Conservation (phyloP, 2,888 invertebrate species). For the Prosapia bicincta region DNA sequence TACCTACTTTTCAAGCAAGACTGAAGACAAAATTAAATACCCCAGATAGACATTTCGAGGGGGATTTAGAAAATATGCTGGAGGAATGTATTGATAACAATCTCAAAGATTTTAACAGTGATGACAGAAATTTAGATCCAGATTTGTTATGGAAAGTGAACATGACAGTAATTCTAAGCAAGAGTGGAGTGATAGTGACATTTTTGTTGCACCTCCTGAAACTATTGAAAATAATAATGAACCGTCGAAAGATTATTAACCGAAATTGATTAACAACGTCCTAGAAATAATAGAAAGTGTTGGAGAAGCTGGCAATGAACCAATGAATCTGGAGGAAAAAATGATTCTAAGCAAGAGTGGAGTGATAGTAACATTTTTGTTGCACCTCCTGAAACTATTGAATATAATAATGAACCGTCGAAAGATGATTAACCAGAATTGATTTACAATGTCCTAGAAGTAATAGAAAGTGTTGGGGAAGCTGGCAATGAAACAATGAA, state of each 20-base stretch:
- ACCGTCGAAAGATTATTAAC: not conserved
- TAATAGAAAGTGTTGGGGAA: too few species aligned
- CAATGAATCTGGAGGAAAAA: not conserved
- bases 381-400: not conserved
- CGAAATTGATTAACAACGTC: too few species aligned
- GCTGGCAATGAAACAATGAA: not conserved
- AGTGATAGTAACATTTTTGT: not conserved
- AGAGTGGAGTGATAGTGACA: not conserved
- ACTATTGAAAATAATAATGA: not conserved
- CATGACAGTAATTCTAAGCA: too few species aligned
- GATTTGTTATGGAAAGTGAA: too few species aligned
- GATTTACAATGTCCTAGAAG: too few species aligned
- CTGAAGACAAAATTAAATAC: too few species aligned
- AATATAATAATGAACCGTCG: not conserved
- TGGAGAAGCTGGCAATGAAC: not conserved
- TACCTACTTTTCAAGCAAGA: too few species aligned
- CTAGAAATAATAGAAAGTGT: too few species aligned
- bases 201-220: not conserved
- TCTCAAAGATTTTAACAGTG: not conserved
- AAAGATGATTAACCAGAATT: not conserved
- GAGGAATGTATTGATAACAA: too few species aligned
- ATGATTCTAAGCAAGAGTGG: slow-evolving; percentile 3
- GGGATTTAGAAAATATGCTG: not conserved
- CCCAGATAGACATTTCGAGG: not conserved
- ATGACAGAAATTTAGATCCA: slow-evolving; percentile 3